These are phyloP conservation scores for Drosophila virilis DNA, from an alignment of 1,140 invertebrate genomes.

Conservation along the genomic window DNA sequence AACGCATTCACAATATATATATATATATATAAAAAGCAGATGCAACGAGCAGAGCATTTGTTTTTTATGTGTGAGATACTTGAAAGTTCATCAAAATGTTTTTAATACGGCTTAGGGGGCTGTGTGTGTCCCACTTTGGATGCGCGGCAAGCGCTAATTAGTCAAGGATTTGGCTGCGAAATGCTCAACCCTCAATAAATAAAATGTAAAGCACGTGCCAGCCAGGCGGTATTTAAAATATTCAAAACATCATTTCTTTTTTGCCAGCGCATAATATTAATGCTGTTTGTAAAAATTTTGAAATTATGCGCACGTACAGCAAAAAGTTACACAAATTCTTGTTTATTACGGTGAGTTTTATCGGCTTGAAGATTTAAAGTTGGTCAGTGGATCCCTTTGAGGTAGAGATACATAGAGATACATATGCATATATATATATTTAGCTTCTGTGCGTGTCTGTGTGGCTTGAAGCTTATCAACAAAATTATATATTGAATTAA, in stretches of 20 bases:
- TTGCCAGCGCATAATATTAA: slow-evolving; percentile 1
- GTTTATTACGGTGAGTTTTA: slow-evolving; percentile 26
- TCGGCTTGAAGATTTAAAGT: slow-evolving; percentile 6
- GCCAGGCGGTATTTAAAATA: slow-evolving; percentile 50
- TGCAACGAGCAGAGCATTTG: slow-evolving; percentile 25
- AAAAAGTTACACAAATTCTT: slow-evolving; percentile 35
- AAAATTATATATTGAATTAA: slow-evolving; percentile 58
- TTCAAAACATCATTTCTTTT: slow-evolving; percentile 37
- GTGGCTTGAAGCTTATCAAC: slow-evolving; percentile 5
- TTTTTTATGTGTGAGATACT: slow-evolving; percentile 37
- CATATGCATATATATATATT: no score
- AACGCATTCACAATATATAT: slow-evolving; percentile 3
- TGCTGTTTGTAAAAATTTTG: slow-evolving; percentile 37
- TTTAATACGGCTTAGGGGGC: slow-evolving; percentile 34
- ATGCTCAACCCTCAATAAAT: slow-evolving; percentile 17
- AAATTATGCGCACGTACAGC: slow-evolving; percentile 61
- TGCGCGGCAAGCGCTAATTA: slow-evolving; percentile 58
- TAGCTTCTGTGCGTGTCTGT: no score
- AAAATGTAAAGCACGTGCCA: slow-evolving; percentile 49
- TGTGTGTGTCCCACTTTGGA: background rate
- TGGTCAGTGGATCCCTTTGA: background rate
- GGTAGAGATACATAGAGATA: no score
- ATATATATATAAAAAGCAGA: no score
- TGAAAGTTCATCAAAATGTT: slow-evolving; percentile 28
- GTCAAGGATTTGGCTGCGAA: slow-evolving; percentile 61